Evolutionary conservation across 2,113 vertebrate genomes (phyloP).

Genomic region (Recurvirostra avosetta): DNA sequence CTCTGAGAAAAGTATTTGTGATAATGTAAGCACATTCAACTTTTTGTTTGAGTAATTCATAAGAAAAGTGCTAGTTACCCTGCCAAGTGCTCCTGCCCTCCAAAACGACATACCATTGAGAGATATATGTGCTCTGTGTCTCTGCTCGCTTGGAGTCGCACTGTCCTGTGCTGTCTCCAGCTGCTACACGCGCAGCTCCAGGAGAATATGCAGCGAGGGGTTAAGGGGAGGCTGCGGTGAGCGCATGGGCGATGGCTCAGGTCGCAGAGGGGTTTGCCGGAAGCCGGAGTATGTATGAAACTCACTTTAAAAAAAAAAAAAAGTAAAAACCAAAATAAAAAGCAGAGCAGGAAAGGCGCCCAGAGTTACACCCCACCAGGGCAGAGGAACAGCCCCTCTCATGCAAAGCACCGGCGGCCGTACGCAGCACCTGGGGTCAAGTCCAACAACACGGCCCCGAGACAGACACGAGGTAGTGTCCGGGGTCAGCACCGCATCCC

Average conservation of each 20-base stretch:
- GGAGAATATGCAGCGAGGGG: fast-evolving
- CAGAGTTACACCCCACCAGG: fast-evolving
- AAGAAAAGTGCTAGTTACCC: background rate
- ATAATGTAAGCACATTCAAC: background rate
- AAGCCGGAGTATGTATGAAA: fast-evolving
- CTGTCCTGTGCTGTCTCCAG: background rate
- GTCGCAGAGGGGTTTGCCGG: background rate
- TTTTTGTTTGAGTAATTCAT: too few relatives aligned
- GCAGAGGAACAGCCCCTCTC: too few relatives aligned
- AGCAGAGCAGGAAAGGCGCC: background rate
- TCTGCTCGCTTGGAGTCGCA: background rate
- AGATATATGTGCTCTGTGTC: too few relatives aligned
- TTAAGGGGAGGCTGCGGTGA: too few relatives aligned
- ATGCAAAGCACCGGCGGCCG: fast-evolving
- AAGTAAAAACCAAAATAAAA: background rate
- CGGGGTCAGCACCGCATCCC: background rate
- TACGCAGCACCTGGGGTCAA: background rate
- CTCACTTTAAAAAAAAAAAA: background rate
- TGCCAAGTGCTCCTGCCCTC: background rate
- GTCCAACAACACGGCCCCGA: fast-evolving
- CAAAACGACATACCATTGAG: background rate
- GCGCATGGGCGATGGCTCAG: fast-evolving
- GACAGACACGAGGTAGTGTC: fast-evolving
- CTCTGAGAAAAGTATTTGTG: background rate
- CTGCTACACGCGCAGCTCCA: background rate